Evolutionary conservation across 2,797 vertebrate genomes (phyloP), one percentile per base, ranked within the genome.

Genomic region (Galago senegalensis): DNA sequence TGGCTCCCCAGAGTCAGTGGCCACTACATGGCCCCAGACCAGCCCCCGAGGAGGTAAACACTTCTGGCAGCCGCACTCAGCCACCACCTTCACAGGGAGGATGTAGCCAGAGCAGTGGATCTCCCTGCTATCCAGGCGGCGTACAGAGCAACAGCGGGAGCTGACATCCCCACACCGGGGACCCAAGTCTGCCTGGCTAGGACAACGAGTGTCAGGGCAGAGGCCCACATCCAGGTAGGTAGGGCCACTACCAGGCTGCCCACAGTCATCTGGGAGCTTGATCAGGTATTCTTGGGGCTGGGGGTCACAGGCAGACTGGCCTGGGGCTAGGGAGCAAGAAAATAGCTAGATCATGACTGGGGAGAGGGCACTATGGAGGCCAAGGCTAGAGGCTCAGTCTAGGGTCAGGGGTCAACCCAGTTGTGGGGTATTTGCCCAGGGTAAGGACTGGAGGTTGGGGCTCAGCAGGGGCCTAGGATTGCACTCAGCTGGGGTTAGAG

Each of bases 181-280:
- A 20, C 97, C 98, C 0, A 98, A 99, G 72, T 98, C 98, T 9
- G 98, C 49, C 0, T 98, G 97, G 29, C 99, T 98, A 0, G 99
- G 97, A 20, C 99, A 99, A 46, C 97, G 99, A 88, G 98, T 98
- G 56, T 99, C 98, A 0, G 98, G 98, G 97, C 99, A 99, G 82
- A 98, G 99, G 2, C 99, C 99, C 75, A 99, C 99, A 0, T 99
- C 98, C 98, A 99, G 99, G 98, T 99, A 99, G 86, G 97, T 98
- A 85, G 99, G 99, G 88, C 98, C 77, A 0, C 98, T 98, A 83
- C 98, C 98, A 0, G 98, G 98, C 97, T 98, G 99, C 60, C 98
- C 97, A 56, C 99, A 99, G 96, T 99, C 99, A 0, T 98, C 90
- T 0, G 99, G 99, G 92, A 99, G 98, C 98, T 99, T 99, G 98